Evolutionary conservation across 1,140 invertebrate genomes (phyloP).

Genomic region (Sweltsa coloradensis): DNA sequence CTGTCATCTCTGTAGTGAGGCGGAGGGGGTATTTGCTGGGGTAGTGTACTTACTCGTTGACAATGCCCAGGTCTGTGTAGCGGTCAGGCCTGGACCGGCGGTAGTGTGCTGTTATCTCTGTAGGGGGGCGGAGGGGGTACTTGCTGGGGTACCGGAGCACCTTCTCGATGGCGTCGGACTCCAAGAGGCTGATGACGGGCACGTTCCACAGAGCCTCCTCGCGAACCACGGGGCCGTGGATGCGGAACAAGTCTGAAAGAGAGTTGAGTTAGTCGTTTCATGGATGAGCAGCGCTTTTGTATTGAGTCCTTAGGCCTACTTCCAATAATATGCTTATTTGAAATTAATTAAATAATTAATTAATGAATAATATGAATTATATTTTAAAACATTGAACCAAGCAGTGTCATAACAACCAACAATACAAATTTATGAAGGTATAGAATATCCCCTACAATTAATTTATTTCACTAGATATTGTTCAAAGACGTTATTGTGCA

Average conservation of each 20-base stretch:
- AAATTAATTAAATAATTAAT: too few relatives aligned
- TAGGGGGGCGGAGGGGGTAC: conserved; percentile 68
- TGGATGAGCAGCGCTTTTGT: too few relatives aligned
- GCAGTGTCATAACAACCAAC: too few relatives aligned
- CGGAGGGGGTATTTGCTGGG: neutral
- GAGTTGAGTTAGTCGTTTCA: too few relatives aligned
- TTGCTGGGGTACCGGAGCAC: conserved; percentile 53
- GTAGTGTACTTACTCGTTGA: conserved; percentile 56
- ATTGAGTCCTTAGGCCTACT: too few relatives aligned
- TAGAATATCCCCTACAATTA: too few relatives aligned
- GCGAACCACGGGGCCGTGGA: conserved; percentile 62
- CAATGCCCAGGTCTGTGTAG: conserved; percentile 65
- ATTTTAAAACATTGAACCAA: too few relatives aligned
- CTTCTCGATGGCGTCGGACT: conserved; percentile 61
- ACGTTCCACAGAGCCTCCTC: conserved; percentile 64
- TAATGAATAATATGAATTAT: too few relatives aligned
- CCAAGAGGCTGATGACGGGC: conserved; percentile 62
- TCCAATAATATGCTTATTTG: too few relatives aligned
- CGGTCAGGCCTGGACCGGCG: conserved; percentile 57
- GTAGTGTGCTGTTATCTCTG: conserved; percentile 68
- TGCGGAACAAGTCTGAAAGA: conserved; percentile 47
- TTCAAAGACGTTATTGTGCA: too few relatives aligned
- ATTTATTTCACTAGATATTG: too few relatives aligned
- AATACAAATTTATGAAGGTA: too few relatives aligned
- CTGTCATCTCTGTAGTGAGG: neutral